phyloP scores from a whole-genome alignment of 92 coral and sea anemone species.

The Heliopora coerulea region DNA sequence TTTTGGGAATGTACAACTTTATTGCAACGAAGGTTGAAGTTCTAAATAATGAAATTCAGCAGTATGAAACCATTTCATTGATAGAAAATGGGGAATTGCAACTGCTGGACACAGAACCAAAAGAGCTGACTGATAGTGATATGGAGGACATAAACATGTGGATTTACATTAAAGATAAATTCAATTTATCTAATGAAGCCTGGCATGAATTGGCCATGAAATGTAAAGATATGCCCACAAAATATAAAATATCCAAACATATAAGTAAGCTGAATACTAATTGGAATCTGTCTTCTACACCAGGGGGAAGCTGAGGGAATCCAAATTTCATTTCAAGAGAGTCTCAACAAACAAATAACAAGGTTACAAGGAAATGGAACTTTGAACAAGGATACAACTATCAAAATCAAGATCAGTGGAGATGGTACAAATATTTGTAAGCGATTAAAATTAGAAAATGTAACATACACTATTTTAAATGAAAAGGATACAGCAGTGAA shows the following conservation, averaged over 20 bases:
- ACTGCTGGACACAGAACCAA: constrained; percentile 10
- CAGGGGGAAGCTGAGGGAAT: constrained; percentile 29
- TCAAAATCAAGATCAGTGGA: constrained; percentile 42
- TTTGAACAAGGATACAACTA: neutral
- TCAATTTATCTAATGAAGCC: constrained; percentile 28
- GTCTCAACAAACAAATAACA: constrained; percentile 6
- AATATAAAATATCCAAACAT: neutral
- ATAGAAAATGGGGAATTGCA: constrained; percentile 13
- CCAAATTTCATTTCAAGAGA: too few species aligned
- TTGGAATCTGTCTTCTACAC: constrained; percentile 31
- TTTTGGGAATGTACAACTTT: too few species aligned
- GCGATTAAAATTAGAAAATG: constrained; percentile 37
- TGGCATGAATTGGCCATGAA: constrained; percentile 33
- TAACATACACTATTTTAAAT: constrained; percentile 45
- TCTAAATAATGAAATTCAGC: constrained; percentile 6
- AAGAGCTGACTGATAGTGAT: constrained; percentile 3
- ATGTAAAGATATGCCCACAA: constrained; percentile 21
- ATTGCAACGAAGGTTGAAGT: constrained; percentile 30
- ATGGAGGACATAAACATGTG: constrained; percentile 1
- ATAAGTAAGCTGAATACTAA: constrained; percentile 3
- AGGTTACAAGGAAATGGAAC: constrained; percentile 4
- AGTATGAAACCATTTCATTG: constrained; percentile 11
- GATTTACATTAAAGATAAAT: constrained; percentile 21
- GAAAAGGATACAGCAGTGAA: constrained; percentile 40
- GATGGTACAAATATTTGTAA: constrained; percentile 54